These are phyloP conservation scores for Tryphoninae sp. DNA, from an alignment of 2,888 invertebrate genomes.

Conservation along the genomic window DNA sequence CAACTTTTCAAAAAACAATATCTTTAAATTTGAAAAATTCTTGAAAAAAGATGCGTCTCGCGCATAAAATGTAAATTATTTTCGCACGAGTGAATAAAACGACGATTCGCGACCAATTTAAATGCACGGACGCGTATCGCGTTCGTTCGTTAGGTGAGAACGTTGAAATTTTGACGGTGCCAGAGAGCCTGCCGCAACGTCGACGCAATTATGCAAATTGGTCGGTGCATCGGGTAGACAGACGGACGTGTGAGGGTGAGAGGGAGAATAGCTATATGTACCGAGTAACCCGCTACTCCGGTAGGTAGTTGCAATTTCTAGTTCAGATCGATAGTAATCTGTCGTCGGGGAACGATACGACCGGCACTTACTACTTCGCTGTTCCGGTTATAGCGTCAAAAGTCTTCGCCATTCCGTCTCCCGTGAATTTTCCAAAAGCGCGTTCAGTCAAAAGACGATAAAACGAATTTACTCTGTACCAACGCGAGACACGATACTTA, in stretches of 20 bases:
- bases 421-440: constrained; percentile 24
- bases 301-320: constrained; percentile 59
- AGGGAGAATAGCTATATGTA: constrained; percentile 13
- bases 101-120: constrained; percentile 27
- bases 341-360: constrained; percentile 57
- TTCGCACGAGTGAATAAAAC: constrained; percentile 15
- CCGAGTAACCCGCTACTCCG: constrained; percentile 28
- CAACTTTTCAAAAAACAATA: not conserved
- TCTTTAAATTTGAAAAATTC: not conserved
- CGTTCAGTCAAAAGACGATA: constrained; percentile 9
- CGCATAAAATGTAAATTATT: constrained; percentile 10
- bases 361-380: constrained; percentile 33
- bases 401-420: not conserved
- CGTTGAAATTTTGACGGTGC: constrained; percentile 42
- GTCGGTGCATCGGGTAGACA: constrained; percentile 44
- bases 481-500: constrained; percentile 3
- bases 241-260: constrained; percentile 1
- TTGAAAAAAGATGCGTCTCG: not conserved
- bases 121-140: constrained; percentile 23
- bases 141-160: constrained; percentile 22
- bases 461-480: constrained; percentile 23
- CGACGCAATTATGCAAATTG: constrained; percentile 71
- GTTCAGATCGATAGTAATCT: constrained; percentile 66
- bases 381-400: constrained; percentile 42
- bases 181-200: constrained; percentile 46